Base-by-base conservation (phyloP, 1,140 invertebrate species). In the Solenopsis fugax region DNA sequence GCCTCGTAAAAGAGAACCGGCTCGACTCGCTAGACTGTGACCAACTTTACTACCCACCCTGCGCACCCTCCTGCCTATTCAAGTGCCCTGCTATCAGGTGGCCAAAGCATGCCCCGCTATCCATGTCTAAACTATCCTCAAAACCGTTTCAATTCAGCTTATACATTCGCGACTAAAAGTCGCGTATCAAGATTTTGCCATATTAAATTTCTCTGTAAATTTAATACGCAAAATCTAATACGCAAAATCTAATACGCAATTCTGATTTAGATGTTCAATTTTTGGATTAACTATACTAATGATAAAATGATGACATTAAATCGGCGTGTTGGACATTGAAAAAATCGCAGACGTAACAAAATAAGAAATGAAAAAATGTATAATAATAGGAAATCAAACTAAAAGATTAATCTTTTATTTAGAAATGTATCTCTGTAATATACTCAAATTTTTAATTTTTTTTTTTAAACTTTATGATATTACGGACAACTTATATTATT, bases 1-100 rank as follows among this genome's bases (percentile, higher is more conserved):
- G 82, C 54, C 87, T 93, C 93, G 91, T 94, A 94, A 93, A 94
- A 93, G 76, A 76, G 75, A 86, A 60, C 85, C 67, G 73, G 60
- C 58, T 72, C 80, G 76, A 85, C 52, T 91, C 80, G 89, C 89
- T 92, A 91, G 89, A 92, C 91, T 88, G 91, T 92, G 89, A 91
- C 87, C 89, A 86, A 88, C 78, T 92, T 92, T 92, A 92, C 81
- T 92, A 84, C 58, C 88, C 37, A 34, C 45, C 37, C 45, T 52
- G 24, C 45, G 48, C n/a, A 80, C 48, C 65, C 65, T 69, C 69
- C 72, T 75, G 16, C 18, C 52, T 82, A 60, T 73, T 41, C 69
- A 7, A 82, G 18, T 58, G n/a, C 21, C 52, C 58, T n/a, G 21
- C 45, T 21, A 13, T 52, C 18, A 75, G 52, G n/a, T 86, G 41